These are phyloP conservation scores for Ailuropoda melanoleuca DNA, from an alignment of 2,113 vertebrate species.

Conservation along the genomic window DNA sequence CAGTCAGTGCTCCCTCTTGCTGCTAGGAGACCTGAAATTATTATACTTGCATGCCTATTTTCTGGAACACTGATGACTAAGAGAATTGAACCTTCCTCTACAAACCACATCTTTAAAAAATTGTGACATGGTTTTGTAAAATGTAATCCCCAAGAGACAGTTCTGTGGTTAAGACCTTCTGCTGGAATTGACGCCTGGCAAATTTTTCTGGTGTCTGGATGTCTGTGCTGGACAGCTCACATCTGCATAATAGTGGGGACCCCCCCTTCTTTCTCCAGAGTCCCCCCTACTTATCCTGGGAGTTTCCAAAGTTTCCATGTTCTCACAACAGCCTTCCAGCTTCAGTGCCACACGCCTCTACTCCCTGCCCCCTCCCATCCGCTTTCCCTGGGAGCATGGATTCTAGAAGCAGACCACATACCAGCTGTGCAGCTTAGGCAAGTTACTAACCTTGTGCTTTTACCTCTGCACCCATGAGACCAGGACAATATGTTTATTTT, in stretches of 20 bases:
- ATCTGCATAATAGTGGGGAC: neutral
- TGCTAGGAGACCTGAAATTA: neutral
- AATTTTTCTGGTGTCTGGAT: neutral
- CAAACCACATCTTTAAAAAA: conserved; percentile 21
- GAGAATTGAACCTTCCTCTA: neutral
- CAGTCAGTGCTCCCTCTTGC: neutral
- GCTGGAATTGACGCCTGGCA: neutral
- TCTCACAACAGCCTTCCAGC: neutral
- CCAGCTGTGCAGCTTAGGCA: too few relatives aligned
- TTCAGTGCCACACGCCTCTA: neutral
- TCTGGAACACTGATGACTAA: neutral
- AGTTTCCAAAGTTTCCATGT: neutral
- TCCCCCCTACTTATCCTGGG: neutral
- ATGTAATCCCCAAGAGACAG: neutral
- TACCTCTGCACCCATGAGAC: neutral
- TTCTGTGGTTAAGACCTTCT: neutral
- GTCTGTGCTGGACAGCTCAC: neutral
- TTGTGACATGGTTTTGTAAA: neutral
- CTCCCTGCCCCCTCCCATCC: neutral
- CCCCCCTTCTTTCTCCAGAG: neutral
- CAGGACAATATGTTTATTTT: neutral
- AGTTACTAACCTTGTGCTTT: neutral
- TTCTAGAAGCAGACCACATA: neutral
- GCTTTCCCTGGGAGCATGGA: neutral
- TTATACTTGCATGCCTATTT: neutral